phyloP scores from a whole-genome alignment of 2,888 invertebrate species.

The Bellardia pandia region DNA sequence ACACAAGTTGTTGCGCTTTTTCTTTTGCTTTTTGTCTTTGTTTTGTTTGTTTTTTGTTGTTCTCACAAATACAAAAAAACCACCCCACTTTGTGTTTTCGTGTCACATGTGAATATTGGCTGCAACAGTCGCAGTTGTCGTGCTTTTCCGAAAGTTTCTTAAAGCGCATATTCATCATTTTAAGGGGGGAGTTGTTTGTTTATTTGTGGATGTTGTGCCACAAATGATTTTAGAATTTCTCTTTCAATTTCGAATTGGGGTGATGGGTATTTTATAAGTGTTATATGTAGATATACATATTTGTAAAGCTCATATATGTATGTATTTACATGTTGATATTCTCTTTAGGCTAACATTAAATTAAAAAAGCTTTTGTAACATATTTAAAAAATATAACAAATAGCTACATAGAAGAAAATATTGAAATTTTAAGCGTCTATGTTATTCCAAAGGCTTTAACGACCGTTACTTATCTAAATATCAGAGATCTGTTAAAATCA shows the following conservation, averaged over 20 bases:
- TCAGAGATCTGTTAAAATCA: too few species aligned
- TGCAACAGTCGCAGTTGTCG: conserved; percentile 23
- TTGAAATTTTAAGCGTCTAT: too few species aligned
- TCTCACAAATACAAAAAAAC: conserved; percentile 7
- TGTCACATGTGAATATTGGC: conserved; percentile 5
- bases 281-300: not conserved
- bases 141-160: conserved; percentile 70
- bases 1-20: conserved; percentile 70
- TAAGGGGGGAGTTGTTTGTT: conserved; percentile 29
- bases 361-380: too few species aligned
- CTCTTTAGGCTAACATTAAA: too few species aligned
- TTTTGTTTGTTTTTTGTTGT: not conserved
- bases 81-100: conserved; percentile 19
- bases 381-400: too few species aligned
- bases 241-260: conserved; percentile 1
- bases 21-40: not conserved
- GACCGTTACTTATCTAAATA: too few species aligned
- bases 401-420: too few species aligned
- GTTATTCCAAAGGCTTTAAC: too few species aligned
- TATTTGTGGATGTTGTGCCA: conserved; percentile 45
- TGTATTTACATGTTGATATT: too few species aligned
- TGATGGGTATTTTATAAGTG: not conserved
- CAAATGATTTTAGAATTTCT: not conserved
- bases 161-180: conserved; percentile 77
- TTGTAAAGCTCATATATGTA: too few species aligned